These are phyloP conservation scores for Orcinus orca DNA, from an alignment of 2,113 vertebrate genomes.

Conservation along the genomic window DNA sequence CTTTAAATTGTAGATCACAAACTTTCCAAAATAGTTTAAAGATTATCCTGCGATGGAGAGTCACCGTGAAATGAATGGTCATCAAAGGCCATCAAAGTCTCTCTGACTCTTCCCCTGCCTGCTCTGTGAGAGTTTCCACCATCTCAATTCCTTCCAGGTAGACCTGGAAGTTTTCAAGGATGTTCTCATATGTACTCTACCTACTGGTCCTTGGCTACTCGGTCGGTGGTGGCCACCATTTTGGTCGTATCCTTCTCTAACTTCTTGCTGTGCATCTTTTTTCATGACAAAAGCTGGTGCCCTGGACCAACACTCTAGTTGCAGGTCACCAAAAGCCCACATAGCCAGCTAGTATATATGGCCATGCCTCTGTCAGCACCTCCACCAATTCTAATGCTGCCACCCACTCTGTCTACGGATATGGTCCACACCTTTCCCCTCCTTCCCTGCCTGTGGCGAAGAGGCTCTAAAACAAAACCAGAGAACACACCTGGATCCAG, in stretches of 20 bases:
- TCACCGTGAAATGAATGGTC: not conserved
- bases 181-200: not conserved
- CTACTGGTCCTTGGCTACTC: not conserved
- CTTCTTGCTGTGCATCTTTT: not conserved
- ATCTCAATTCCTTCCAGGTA: not conserved
- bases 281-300: not conserved
- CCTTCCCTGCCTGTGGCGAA: not conserved
- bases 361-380: not conserved
- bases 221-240: not conserved
- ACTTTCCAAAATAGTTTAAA: not conserved
- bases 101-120: not conserved
- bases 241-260: not conserved
- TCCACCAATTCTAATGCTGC: not conserved
- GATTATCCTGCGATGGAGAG: not conserved
- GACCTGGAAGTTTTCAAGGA: not conserved
- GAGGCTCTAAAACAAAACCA: conserved; percentile 23
- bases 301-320: not conserved
- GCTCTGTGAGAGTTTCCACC: not conserved
- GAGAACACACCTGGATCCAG: conserved; percentile 7
- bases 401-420: not conserved
- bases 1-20: not conserved
- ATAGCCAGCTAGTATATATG: not conserved
- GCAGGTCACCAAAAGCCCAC: not conserved
- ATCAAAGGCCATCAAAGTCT: not conserved
- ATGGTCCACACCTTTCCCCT: not conserved